Percentiles rank a stretch among this genome's conserved stretches.
phyloP scores from a whole-genome alignment of 1,140 invertebrate species.

The Nebria ingens region DNA sequence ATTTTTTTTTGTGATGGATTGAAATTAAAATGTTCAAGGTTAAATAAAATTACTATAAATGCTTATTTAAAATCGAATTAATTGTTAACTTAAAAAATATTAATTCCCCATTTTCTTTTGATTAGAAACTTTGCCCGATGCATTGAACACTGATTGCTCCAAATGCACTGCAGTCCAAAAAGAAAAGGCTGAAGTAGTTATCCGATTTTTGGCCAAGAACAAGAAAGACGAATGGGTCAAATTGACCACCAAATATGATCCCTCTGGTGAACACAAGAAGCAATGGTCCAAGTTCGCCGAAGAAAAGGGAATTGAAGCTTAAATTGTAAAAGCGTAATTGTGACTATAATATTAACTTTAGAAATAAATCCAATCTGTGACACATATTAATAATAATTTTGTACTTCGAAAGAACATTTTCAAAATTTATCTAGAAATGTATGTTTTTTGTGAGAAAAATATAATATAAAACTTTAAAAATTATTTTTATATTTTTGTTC shows the following conservation, averaged over 20 bases:
- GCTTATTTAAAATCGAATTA: no score
- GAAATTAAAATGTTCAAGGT: no score
- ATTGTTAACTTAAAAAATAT: no score
- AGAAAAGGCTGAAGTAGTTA: conserved; percentile 28
- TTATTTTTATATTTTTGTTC: no score
- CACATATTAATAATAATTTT: no score
- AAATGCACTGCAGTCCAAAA: conserved; percentile 35
- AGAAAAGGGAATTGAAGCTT: conserved; percentile 20
- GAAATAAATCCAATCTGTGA: background rate
- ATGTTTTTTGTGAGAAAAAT: no score
- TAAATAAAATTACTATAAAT: no score
- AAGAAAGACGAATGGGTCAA: conserved; percentile 28
- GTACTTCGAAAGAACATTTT: no score
- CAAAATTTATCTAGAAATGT: conserved; percentile 8
- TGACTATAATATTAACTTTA: background rate
- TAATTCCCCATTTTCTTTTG: no score
- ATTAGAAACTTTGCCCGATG: conserved; percentile 34
- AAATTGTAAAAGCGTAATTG: conserved; percentile 3
- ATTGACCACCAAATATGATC: conserved; percentile 34
- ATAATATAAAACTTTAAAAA: no score
- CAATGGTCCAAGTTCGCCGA: conserved; percentile 38
- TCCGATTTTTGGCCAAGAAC: conserved; percentile 28
- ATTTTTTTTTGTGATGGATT: no score
- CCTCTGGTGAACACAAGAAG: conserved; percentile 22
- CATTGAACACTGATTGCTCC: conserved; percentile 31